Evolutionary conservation across 2,888 invertebrate species (phyloP), one percentile per base, ranked within the genome.

Genomic region (Branchellion lobata): DNA sequence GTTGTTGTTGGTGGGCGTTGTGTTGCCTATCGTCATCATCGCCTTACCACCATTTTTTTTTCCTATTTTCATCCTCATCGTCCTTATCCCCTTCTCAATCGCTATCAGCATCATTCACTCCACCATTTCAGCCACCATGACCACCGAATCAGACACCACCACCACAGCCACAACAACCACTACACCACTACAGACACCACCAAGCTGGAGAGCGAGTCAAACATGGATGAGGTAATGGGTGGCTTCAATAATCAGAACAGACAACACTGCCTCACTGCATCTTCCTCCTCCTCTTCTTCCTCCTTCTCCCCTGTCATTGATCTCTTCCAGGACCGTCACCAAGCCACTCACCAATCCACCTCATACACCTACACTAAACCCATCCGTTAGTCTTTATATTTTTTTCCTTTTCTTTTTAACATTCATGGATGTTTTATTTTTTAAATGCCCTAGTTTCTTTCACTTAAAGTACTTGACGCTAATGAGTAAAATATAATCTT

Each of bases 41-140:
- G 14, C 29, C 53, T 0, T 29, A 34, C 34, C 73, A 27, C 18
- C 24, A 14, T 68, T 24, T 68, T 24, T 73, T 40, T 73, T 14
- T 11, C 57, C 24, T n/a, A n/a, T n/a, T n/a, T n/a, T n/a, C n/a
- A n/a, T n/a, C n/a, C n/a, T n/a, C n/a, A n/a, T n/a, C n/a, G 24
- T 78, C 78, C 33, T 29, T 77, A 57, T 65, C 77, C 8, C 36
- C 31, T n/a, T 61, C 76, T 53, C 77, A 29, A 24, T 77, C 77
- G 57, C 77, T 29, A 31, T 53, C 77, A 11, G 14, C 68, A 21
- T 14, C n/a, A n/a, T n/a, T n/a, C n/a, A n/a, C n/a, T n/a, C n/a
- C n/a, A n/a, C n/a, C n/a, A n/a, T n/a, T n/a, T n/a, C n/a, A n/a
- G n/a, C n/a, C n/a, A n/a, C n/a, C n/a, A n/a, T n/a, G n/a, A n/a